A percentile compares a stretch with the other conserved stretches of the same genome.
Evolutionary conservation across 2,888 invertebrate genomes (phyloP).

Genomic region (Hyalella azteca): DNA sequence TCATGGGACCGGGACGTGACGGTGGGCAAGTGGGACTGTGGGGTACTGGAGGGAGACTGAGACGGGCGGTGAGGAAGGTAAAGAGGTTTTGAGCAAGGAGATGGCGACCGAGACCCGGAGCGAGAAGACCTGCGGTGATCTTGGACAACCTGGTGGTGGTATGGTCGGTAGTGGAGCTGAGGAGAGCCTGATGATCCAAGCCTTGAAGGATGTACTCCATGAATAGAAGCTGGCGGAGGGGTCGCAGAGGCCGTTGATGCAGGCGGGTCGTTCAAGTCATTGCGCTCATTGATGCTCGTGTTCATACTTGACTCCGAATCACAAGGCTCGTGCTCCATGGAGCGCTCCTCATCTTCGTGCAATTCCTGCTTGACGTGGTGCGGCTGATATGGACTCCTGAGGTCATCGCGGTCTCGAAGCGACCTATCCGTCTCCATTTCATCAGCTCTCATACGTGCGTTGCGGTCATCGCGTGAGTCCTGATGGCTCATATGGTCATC

Average conservation of each 20-base stretch:
- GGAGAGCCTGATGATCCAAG: background rate
- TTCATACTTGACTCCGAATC: background rate
- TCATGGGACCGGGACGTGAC: background rate
- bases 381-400: background rate
- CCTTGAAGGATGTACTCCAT: background rate
- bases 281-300: background rate
- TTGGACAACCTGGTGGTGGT: slow-evolving; percentile 24
- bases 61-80: background rate
- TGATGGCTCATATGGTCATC: slow-evolving; percentile 45
- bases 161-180: slow-evolving; percentile 22
- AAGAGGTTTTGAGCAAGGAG: slow-evolving; percentile 13
- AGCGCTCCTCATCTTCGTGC: slow-evolving; percentile 5
- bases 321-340: slow-evolving; percentile 7
- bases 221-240: background rate
- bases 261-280: background rate
- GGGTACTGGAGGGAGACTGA: slow-evolving; percentile 43
- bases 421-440: background rate
- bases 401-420: slow-evolving; percentile 16
- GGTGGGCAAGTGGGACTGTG: slow-evolving; percentile 51
- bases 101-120: slow-evolving; percentile 16
- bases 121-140: background rate
- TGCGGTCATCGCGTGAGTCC: slow-evolving; percentile 51
- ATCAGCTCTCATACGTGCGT: slow-evolving; percentile 45
- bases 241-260: background rate
- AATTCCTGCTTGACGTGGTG: slow-evolving; percentile 21